Evolutionary conservation across 1,140 invertebrate genomes (phyloP).

Genomic region (Drosophila pallidifrons): DNA sequence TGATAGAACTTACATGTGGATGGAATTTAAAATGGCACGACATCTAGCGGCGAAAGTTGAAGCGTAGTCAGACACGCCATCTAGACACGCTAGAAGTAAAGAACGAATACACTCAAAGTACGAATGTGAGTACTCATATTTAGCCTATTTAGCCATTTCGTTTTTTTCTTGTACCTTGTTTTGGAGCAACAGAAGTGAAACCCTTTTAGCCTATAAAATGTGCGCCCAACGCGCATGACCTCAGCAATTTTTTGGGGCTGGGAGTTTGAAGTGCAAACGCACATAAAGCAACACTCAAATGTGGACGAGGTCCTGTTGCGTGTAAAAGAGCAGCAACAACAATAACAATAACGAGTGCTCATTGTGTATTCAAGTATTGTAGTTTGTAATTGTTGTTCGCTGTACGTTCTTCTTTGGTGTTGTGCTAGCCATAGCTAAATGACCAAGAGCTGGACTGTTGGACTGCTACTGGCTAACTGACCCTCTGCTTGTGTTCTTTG

Average conservation of each 20-base stretch:
- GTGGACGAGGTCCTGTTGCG: conserved; percentile 68
- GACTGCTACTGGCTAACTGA: conserved; percentile 43
- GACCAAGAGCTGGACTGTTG: conserved; percentile 43
- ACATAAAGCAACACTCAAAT: conserved; percentile 45
- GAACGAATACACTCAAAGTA: background rate
- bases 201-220: conserved; percentile 71
- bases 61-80: conserved; percentile 69
- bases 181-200: conserved; percentile 41
- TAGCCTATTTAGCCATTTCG: conserved; percentile 42
- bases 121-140: conserved; percentile 32
- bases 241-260: conserved; percentile 69
- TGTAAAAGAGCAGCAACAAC: conserved; percentile 36
- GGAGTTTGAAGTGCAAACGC: conserved; percentile 74
- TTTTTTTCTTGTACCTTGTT: background rate
- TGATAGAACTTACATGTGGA: conserved; percentile 7
- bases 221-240: conserved; percentile 80
- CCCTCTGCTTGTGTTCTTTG: conserved; percentile 51
- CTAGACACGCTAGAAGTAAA: conserved; percentile 46
- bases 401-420: background rate
- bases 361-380: conserved; percentile 24
- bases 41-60: conserved; percentile 53
- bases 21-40: conserved; percentile 49
- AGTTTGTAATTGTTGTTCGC: conserved; percentile 19
- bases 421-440: conserved; percentile 39
- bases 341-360: conserved; percentile 27